Base-by-base conservation (phyloP, 2,113 vertebrate species). In the Apistogramma diplotaenia region DNA sequence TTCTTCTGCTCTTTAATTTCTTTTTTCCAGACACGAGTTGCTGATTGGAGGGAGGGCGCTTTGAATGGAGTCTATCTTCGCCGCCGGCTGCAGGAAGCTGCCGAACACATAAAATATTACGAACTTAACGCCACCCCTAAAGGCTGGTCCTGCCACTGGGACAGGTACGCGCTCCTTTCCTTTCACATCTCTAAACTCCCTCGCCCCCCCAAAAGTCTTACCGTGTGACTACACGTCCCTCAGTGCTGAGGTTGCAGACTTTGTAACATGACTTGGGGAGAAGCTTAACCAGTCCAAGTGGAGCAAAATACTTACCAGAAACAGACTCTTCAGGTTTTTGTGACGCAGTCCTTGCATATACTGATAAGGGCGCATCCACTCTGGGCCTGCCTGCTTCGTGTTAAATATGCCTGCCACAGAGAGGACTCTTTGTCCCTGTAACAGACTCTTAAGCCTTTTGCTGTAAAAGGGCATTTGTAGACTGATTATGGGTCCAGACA, bases 141-240 rank as follows among this genome's bases (percentile, higher is more conserved):
- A 97, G 98, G 98, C 98, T 99, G 98, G 98, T 98, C 98, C 98
- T 99, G 98, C 98, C 98, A 99, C 98, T 99, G 98, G 98, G 98
- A 99, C 98, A 99, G 98, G 98, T 99, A 99, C 97, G 98, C 96
- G 97, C 96, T 97, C 96, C 97, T 98, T 98, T 96, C 97, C 97
- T 98, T 97, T 99, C 95, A 97, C 97, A 99, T 96, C 97, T 98
- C 97, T 98, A 96, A 97, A 96, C 96, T 91, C 94, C 94, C 92
- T 89, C 84, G 92, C 83, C 90, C 90, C 90, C 90, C 88, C 83
- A 83, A 77, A 91, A 89, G 80, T 85, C 89, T 85, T 92, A 86
- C 85, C 81, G 65, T 96, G 95, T 97, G 96, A 97, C 96, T 96
- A 85, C 90, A 87, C 51, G 46, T 79, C 61, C 77, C 75, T 84